Evolutionary conservation across 2,797 vertebrate genomes (phyloP).

Genomic region (Hoplostethus atlanticus): DNA sequence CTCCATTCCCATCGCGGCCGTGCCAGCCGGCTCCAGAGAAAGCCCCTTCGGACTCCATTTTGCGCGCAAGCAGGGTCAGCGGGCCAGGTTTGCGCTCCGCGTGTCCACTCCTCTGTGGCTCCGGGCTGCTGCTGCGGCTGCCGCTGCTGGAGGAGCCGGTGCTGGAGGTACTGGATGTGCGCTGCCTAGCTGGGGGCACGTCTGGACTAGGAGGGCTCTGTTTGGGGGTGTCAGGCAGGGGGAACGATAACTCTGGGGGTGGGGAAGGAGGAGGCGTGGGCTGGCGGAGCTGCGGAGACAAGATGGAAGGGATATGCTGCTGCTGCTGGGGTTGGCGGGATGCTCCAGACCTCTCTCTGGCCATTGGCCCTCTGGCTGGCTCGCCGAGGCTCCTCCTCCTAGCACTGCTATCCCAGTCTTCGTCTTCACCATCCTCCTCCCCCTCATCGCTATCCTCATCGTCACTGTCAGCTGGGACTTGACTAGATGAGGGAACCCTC

Average conservation of each 20-base stretch:
- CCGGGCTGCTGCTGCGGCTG: constrained; percentile 88
- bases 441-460: constrained; percentile 82
- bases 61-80: constrained; percentile 81
- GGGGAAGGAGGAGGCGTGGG: constrained; percentile 84
- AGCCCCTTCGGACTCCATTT: constrained; percentile 86
- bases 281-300: constrained; percentile 84
- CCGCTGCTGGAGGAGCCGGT: constrained; percentile 86
- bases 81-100: constrained; percentile 84
- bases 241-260: constrained; percentile 85
- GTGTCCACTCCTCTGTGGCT: constrained; percentile 86
- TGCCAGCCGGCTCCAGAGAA: constrained; percentile 81
- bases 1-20: constrained; percentile 65
- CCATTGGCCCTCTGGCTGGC: constrained; percentile 69
- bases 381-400: constrained; percentile 74
- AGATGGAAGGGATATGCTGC: constrained; percentile 82
- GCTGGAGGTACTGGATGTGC: constrained; percentile 83
- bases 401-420: constrained; percentile 77
- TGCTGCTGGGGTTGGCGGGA: constrained; percentile 79
- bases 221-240: constrained; percentile 87
- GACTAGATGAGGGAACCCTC: constrained; percentile 70
- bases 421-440: constrained; percentile 81
- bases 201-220: constrained; percentile 87
- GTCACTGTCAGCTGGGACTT: constrained; percentile 77
- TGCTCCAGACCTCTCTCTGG: constrained; percentile 80
- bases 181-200: constrained; percentile 78